Conservation (phyloP, 2,797 vertebrate genomes). For the Ambastaia sidthimunki region DNA sequence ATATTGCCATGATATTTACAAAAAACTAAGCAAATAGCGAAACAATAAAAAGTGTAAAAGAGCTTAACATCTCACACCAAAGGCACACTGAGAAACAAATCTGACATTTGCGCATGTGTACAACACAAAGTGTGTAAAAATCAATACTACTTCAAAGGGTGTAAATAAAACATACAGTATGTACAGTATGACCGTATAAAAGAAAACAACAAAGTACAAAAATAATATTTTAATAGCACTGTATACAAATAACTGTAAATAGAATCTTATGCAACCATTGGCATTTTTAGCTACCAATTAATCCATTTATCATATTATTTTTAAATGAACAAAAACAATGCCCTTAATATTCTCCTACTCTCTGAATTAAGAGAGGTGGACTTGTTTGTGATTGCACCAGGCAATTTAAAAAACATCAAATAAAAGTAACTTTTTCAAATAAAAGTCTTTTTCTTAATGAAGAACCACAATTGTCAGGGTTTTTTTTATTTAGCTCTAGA, state of each 20-base stretch:
- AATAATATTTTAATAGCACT: constrained; percentile 60
- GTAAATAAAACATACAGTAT: constrained; percentile 29
- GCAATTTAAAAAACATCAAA: constrained; percentile 48
- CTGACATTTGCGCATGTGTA: neutral
- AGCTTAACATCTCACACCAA: constrained; percentile 15
- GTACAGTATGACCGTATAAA: constrained; percentile 64
- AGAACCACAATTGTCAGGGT: constrained; percentile 27
- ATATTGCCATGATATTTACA: constrained; percentile 29
- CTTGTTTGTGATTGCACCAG: constrained; percentile 60
- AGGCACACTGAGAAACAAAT: constrained; percentile 15
- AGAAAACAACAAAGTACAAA: constrained; percentile 66
- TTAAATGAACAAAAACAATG: constrained; percentile 22
- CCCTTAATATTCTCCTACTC: constrained; percentile 23
- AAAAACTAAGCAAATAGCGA: neutral
- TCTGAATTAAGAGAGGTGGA: constrained; percentile 23
- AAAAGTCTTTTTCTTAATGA: constrained; percentile 46
- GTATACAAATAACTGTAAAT: constrained; percentile 55
- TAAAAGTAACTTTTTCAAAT: constrained; percentile 40
- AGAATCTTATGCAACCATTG: constrained; percentile 33
- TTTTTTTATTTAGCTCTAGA: constrained; percentile 15
- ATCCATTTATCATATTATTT: constrained; percentile 18
- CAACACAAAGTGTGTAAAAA: neutral
- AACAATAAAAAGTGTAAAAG: constrained; percentile 11
- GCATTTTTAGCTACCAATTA: constrained; percentile 39
- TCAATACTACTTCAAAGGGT: neutral